Percentiles rank a stretch among this genome's conserved stretches.
phyloP scores from a whole-genome alignment of 2,113 vertebrate genomes.

The Zapornia atra region DNA sequence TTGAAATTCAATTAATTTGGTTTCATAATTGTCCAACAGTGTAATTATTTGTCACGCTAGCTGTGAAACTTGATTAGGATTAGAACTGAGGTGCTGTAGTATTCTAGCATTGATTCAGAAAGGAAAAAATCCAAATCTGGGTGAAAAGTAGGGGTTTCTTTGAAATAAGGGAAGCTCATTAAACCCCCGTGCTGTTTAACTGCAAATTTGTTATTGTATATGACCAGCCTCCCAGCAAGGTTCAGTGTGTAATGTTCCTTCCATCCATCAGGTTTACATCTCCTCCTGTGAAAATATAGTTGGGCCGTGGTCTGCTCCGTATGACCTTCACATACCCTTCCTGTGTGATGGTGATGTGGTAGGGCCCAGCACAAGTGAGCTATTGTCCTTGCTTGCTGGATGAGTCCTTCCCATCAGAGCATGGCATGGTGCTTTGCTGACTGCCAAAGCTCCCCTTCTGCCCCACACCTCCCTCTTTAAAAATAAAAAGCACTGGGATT shows the following conservation, averaged over 20 bases:
- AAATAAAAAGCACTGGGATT: constrained; percentile 6
- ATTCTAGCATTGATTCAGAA: constrained; percentile 5
- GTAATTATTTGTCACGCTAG: background rate
- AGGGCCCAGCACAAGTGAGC: constrained; percentile 25
- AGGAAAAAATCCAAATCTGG: background rate
- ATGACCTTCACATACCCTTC: constrained; percentile 29
- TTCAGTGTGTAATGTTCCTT: background rate
- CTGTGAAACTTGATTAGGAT: background rate
- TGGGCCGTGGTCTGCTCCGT: background rate
- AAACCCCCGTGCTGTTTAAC: constrained; percentile 1
- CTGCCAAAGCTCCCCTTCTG: background rate
- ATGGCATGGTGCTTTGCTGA: background rate
- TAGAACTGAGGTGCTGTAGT: background rate
- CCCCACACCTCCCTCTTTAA: background rate
- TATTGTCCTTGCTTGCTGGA: constrained; percentile 51
- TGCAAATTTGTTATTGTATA: constrained; percentile 28
- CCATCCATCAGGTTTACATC: constrained; percentile 42
- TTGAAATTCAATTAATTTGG: background rate
- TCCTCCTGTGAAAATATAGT: constrained; percentile 52
- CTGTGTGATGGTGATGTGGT: constrained; percentile 20
- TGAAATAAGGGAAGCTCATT: constrained; percentile 36
- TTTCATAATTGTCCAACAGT: background rate
- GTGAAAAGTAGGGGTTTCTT: background rate
- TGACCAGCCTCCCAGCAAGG: constrained; percentile 11
- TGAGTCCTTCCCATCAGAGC: background rate